phyloP scores from a whole-genome alignment of 2,888 invertebrate species.

The Oxystoma pomonae region DNA sequence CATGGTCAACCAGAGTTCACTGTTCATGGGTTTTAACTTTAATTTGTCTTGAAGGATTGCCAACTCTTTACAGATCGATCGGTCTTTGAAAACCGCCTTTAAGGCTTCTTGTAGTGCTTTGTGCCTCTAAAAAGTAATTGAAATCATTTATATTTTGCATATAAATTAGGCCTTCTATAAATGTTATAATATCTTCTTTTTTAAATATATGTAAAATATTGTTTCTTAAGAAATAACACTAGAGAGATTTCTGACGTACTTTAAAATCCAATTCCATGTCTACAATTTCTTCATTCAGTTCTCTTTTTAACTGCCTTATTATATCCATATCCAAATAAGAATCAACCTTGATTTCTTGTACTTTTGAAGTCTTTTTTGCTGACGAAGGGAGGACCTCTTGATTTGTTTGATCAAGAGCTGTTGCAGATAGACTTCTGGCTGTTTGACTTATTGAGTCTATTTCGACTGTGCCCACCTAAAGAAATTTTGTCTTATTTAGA shows the following conservation, averaged over 20 bases:
- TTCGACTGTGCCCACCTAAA: slow-evolving; percentile 33
- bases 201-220: slow-evolving; percentile 11
- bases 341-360: slow-evolving; percentile 20
- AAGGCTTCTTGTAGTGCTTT: slow-evolving; percentile 67
- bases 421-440: background rate
- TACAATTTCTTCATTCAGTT: slow-evolving; percentile 63
- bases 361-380: slow-evolving; percentile 20
- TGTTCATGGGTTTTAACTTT: slow-evolving; percentile 50
- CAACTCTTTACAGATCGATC: slow-evolving; percentile 51
- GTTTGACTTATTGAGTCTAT: slow-evolving; percentile 3
- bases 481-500: background rate
- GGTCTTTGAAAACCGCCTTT: slow-evolving; percentile 43
- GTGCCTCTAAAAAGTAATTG: slow-evolving; percentile 52
- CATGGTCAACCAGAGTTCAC: slow-evolving; percentile 60
- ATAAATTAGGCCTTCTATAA: too few species aligned
- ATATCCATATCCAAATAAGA: slow-evolving; percentile 59
- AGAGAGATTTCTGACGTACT: too few species aligned
- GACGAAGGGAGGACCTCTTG: background rate
- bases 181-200: too few species aligned
- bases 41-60: slow-evolving; percentile 51
- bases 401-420: background rate
- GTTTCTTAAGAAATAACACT: too few species aligned
- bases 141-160: too few species aligned
- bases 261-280: slow-evolving; percentile 66
- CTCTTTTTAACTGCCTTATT: slow-evolving; percentile 61